Percentiles rank a stretch among this genome's conserved stretches.
These are phyloP conservation scores for Paramacrobiotus metropolitanus DNA, from an alignment of 1,140 invertebrate genomes.

Conservation along the genomic window DNA sequence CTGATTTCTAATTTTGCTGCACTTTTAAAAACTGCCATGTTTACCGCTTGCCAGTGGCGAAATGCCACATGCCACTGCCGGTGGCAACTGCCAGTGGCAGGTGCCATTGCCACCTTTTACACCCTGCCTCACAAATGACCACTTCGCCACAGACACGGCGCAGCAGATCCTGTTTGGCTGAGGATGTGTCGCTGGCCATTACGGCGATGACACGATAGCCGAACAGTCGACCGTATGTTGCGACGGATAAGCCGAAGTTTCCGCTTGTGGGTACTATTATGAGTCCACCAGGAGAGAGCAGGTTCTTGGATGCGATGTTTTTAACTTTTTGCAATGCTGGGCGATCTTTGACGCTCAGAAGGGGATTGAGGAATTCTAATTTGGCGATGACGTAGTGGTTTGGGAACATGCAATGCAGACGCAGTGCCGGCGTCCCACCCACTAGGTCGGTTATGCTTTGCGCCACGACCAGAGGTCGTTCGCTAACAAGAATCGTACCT, in stretches of 20 bases:
- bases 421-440: neutral
- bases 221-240: neutral
- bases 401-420: neutral
- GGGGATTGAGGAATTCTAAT: neutral
- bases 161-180: neutral
- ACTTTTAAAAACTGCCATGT: too few relatives aligned
- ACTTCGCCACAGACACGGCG: neutral
- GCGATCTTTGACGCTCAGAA: neutral
- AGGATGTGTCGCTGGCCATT: neutral
- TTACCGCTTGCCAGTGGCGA: too few relatives aligned
- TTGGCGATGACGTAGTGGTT: neutral
- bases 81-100: too few relatives aligned
- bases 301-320: neutral
- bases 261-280: neutral
- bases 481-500: too few relatives aligned
- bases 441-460: neutral
- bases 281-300: neutral
- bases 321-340: neutral
- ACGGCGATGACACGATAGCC: neutral
- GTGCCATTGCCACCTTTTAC: too few relatives aligned
- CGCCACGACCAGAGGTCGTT: too few relatives aligned
- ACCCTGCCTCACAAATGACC: neutral
- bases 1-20: too few relatives aligned
- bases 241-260: neutral
- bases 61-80: too few relatives aligned